Percentiles rank a stretch among this genome's conserved stretches.
These are phyloP conservation scores for Trematomus bernacchii DNA, from an alignment of 2,797 vertebrate species.

Conservation along the genomic window DNA sequence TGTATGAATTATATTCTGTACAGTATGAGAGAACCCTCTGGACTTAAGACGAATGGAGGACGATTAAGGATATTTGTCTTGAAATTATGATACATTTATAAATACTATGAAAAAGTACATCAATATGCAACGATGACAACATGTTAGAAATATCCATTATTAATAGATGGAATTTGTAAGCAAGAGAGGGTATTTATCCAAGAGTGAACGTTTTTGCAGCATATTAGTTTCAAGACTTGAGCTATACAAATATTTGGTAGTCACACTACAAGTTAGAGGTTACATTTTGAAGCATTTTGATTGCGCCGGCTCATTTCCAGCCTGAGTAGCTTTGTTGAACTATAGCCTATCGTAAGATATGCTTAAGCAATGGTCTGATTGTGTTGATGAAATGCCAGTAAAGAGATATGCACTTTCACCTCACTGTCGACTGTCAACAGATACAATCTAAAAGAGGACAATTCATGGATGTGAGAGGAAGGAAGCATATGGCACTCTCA, in stretches of 20 bases:
- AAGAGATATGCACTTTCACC: slow-evolving; percentile 50
- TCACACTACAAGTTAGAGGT: slow-evolving; percentile 1
- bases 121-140: neutral
- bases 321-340: slow-evolving; percentile 27
- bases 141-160: neutral
- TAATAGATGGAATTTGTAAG: neutral
- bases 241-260: neutral
- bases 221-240: neutral
- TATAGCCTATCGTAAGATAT: slow-evolving; percentile 13
- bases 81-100: neutral
- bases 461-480: slow-evolving; percentile 76
- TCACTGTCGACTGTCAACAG: slow-evolving; percentile 35
- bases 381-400: slow-evolving; percentile 26
- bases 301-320: slow-evolving; percentile 30
- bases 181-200: neutral
- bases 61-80: neutral
- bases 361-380: slow-evolving; percentile 38
- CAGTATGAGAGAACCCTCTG: no score
- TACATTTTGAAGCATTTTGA: neutral
- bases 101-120: no score
- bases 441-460: slow-evolving; percentile 68
- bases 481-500: slow-evolving; percentile 26
- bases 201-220: neutral
- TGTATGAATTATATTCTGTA: neutral
- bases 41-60: neutral